These are phyloP conservation scores for Invenusta paracnida DNA, from an alignment of 2,888 invertebrate genomes.

Conservation along the genomic window DNA sequence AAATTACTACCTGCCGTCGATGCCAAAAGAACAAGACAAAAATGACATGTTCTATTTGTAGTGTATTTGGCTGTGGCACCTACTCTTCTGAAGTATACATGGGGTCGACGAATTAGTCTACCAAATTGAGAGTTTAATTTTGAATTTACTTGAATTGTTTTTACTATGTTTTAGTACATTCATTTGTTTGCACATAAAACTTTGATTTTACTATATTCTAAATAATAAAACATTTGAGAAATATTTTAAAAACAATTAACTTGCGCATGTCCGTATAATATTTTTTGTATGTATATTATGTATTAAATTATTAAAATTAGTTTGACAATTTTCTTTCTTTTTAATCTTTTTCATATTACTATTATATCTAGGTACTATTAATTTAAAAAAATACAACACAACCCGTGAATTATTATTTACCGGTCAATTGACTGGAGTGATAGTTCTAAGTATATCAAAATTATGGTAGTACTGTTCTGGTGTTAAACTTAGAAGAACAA, in stretches of 20 bases:
- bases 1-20: not conserved
- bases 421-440: not conserved
- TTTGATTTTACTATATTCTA: not conserved
- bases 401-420: not conserved
- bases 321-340: not conserved
- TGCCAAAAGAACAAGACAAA: not conserved
- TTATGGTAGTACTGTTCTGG: not conserved
- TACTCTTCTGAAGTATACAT: not conserved
- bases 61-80: not conserved
- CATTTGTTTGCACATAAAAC: not conserved
- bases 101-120: not conserved
- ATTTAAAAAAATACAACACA: not conserved
- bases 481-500: not conserved
- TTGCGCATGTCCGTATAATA: not conserved
- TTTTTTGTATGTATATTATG: not conserved
- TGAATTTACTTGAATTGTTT: not conserved
- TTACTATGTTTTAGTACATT: not conserved
- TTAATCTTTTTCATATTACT: not conserved
- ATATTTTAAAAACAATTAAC: not conserved
- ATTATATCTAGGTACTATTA: not conserved
- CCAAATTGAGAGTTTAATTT: not conserved
- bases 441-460: not conserved
- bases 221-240: not conserved
- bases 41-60: not conserved
- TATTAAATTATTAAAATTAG: not conserved